Conservation (phyloP, 2,888 invertebrate species). For the Hemithea aestivaria region DNA sequence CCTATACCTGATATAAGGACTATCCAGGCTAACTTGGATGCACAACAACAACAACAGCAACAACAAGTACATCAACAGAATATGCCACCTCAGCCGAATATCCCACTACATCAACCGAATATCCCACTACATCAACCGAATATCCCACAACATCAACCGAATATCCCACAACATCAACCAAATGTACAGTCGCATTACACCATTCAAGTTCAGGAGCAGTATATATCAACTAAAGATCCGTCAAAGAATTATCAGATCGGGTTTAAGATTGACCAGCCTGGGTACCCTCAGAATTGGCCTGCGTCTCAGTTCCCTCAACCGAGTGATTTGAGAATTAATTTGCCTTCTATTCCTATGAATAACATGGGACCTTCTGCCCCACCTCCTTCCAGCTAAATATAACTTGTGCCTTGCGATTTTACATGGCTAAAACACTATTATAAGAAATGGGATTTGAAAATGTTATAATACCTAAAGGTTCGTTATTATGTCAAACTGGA, state of each 20-base stretch:
- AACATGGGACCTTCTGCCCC: too few relatives aligned
- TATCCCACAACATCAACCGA: background rate
- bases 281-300: background rate
- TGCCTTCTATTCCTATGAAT: background rate
- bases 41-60: background rate
- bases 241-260: conserved; percentile 19
- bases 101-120: background rate
- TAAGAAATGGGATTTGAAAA: too few relatives aligned
- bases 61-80: conserved; percentile 4
- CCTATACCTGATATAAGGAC: conserved; percentile 35
- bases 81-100: conserved; percentile 2
- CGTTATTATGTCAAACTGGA: too few relatives aligned
- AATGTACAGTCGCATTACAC: conserved; percentile 2
- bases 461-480: too few relatives aligned
- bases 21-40: background rate
- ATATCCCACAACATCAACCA: background rate
- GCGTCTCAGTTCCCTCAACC: background rate
- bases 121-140: background rate
- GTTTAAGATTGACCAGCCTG: conserved; percentile 15
- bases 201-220: conserved; percentile 4
- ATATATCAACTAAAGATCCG: conserved; percentile 12
- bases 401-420: too few relatives aligned
- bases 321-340: conserved; percentile 1
- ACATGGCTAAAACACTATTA: too few relatives aligned
- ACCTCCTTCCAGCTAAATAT: too few relatives aligned